These are phyloP conservation scores for Vanessa tameamea DNA, from an alignment of 1,140 invertebrate species.

Conservation along the genomic window DNA sequence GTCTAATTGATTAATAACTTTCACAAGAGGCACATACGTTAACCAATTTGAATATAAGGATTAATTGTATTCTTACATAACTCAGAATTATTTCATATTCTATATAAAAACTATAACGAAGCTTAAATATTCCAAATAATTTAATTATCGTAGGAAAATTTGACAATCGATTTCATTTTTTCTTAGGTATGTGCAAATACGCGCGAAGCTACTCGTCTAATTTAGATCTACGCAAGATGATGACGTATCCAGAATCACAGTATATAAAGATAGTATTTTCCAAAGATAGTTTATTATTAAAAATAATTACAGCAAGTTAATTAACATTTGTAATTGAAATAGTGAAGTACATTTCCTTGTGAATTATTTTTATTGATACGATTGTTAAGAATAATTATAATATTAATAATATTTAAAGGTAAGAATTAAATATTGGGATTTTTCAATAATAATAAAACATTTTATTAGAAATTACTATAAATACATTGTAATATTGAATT, in stretches of 20 bases:
- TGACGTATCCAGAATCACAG: conserved; percentile 18
- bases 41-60: no score
- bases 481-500: no score
- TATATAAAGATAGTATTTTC: conserved; percentile 35
- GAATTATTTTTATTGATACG: neutral
- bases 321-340: neutral
- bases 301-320: conserved; percentile 13
- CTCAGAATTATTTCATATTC: no score
- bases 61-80: no score
- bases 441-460: no score
- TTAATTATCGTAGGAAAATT: neutral
- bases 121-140: neutral
- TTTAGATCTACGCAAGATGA: conserved; percentile 11
- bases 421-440: neutral
- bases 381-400: neutral
- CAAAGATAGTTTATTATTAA: conserved; percentile 26
- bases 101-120: no score
- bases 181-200: conserved; percentile 3
- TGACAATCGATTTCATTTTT: neutral
- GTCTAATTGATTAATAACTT: no score
- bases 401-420: neutral
- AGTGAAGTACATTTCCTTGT: neutral
- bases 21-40: no score
- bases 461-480: no score
- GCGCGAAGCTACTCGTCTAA: conserved; percentile 7